Conservation (phyloP, 2,797 vertebrate genomes). For the Poliocrania exsul region DNA sequence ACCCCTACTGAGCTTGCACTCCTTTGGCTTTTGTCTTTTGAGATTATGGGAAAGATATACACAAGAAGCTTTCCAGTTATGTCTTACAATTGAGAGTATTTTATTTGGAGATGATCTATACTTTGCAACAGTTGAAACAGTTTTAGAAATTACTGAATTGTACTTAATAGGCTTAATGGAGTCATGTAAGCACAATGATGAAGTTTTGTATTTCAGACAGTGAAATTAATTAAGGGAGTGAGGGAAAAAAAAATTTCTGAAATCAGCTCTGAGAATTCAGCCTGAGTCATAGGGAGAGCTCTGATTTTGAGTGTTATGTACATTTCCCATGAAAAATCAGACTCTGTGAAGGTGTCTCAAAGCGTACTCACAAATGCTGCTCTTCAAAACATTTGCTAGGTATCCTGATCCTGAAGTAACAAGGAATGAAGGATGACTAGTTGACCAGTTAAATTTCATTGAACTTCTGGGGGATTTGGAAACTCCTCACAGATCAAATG, state of each 20-base stretch:
- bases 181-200: not conserved
- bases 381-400: not conserved
- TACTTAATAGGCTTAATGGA: not conserved
- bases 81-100: not conserved
- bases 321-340: not conserved
- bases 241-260: not conserved
- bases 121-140: not conserved
- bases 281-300: conserved; percentile 7
- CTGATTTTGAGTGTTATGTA: not conserved
- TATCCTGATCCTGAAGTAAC: conserved; percentile 16
- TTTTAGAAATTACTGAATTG: not conserved
- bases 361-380: not conserved
- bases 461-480: not conserved
- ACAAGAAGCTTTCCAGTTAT: not conserved
- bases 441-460: not conserved
- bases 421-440: conserved; percentile 33
- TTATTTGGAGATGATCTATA: not conserved
- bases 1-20: not conserved
- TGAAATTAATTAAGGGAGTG: not conserved
- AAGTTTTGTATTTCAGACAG: not conserved
- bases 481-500: not conserved
- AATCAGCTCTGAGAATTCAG: not conserved
- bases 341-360: conserved; percentile 39
- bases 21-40: not conserved
- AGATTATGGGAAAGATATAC: not conserved